A percentile compares a stretch with the other conserved stretches of the same genome.
phyloP scores from a whole-genome alignment of 2,888 invertebrate species.

The Thera britannica region DNA sequence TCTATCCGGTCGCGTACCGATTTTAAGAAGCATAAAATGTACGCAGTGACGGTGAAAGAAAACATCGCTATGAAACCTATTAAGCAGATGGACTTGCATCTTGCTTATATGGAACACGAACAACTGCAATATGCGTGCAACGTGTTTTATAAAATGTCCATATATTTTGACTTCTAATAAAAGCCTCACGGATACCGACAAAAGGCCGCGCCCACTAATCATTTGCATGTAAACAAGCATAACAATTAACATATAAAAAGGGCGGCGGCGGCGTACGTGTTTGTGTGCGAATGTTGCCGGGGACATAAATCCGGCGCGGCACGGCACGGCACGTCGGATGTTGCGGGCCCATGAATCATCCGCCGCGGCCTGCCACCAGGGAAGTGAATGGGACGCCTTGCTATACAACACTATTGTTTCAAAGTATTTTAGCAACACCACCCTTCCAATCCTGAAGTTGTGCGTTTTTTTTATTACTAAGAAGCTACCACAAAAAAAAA shows the following conservation, averaged over 20 bases:
- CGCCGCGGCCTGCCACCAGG: constrained; percentile 16
- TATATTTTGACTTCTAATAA: background rate
- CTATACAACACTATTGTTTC: constrained; percentile 20
- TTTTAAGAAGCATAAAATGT: too few species aligned
- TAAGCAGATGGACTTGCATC: too few species aligned
- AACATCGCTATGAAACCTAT: too few species aligned
- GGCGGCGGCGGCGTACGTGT: constrained; percentile 38
- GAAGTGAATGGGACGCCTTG: constrained; percentile 24
- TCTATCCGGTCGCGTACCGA: too few species aligned
- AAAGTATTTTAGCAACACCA: constrained; percentile 2
- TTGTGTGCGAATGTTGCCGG: constrained; percentile 44
- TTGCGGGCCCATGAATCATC: constrained; percentile 43
- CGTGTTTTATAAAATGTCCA: background rate
- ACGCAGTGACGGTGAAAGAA: too few species aligned
- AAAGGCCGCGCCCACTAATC: constrained; percentile 34
- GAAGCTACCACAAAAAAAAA: background rate
- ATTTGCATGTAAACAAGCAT: constrained; percentile 45
- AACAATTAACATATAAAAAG: constrained; percentile 47
- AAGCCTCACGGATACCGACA: constrained; percentile 8
- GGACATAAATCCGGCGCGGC: constrained; percentile 47
- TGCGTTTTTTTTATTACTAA: background rate
- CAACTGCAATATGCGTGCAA: too few species aligned
- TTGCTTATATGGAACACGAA: too few species aligned
- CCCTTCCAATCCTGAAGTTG: background rate
- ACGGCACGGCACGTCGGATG: constrained; percentile 43